Evolutionary conservation across 2,888 invertebrate genomes (phyloP).

Genomic region (Chrysotoxum bicinctum): DNA sequence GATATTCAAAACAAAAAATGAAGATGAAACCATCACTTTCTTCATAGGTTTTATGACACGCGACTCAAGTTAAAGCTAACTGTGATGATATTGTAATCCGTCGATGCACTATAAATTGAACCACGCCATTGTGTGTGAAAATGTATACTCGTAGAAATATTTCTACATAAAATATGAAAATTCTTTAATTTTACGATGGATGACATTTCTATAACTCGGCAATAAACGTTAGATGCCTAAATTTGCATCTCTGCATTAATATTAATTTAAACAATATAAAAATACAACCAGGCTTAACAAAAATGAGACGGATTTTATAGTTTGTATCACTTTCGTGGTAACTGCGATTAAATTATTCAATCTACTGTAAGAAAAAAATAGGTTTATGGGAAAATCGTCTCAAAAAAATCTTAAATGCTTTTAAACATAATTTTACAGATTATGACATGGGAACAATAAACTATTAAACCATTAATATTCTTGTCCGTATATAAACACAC

Average conservation of each 20-base stretch:
- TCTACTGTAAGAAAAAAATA: background rate
- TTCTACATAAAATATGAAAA: slow-evolving; percentile 1
- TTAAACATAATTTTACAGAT: slow-evolving; percentile 65
- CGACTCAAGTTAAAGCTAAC: background rate
- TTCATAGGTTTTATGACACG: background rate
- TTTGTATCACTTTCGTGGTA: slow-evolving; percentile 25
- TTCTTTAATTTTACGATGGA: slow-evolving; percentile 7
- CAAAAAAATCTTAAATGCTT: slow-evolving; percentile 44
- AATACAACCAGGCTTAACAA: background rate
- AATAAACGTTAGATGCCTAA: background rate
- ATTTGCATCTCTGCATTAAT: slow-evolving; percentile 14
- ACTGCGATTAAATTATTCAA: slow-evolving; percentile 43
- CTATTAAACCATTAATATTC: slow-evolving; percentile 51
- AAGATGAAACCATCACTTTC: too few species aligned
- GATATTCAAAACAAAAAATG: too few species aligned
- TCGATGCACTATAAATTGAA: background rate
- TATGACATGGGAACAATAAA: slow-evolving; percentile 65
- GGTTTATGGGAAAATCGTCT: slow-evolving; percentile 16
- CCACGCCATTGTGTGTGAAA: background rate
- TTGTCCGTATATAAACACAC: slow-evolving; percentile 56
- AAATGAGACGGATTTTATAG: slow-evolving; percentile 3
- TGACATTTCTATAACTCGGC: slow-evolving; percentile 1
- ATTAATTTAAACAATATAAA: slow-evolving; percentile 1
- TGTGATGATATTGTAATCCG: background rate
- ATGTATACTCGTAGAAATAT: background rate